These are phyloP conservation scores for Diglossa brunneiventris DNA, from an alignment of 2,113 vertebrate genomes.

Conservation along the genomic window DNA sequence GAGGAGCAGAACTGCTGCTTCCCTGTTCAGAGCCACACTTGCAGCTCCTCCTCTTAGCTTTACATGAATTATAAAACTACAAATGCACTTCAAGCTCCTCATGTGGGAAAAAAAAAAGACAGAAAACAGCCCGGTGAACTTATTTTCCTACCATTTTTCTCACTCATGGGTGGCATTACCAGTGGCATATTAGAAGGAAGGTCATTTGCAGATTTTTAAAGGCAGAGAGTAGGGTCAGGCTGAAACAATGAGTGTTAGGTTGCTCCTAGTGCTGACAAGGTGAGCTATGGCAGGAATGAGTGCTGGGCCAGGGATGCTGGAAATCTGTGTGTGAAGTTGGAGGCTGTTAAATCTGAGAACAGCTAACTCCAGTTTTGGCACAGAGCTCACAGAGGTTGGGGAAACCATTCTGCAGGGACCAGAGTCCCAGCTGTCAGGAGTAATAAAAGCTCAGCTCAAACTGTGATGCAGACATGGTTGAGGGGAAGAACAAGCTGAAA, in stretches of 20 bases:
- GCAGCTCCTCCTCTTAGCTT: background rate
- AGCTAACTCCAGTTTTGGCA: background rate
- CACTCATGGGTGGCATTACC: background rate
- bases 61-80: background rate
- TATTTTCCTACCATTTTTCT: background rate
- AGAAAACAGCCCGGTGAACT: background rate
- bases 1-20: background rate
- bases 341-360: slow-evolving; percentile 7
- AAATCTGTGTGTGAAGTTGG: background rate
- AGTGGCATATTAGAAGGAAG: background rate
- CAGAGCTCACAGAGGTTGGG: background rate
- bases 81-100: background rate
- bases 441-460: slow-evolving; percentile 12
- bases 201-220: background rate
- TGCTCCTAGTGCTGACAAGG: background rate
- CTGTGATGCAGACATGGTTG: background rate
- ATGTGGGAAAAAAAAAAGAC: background rate
- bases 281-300: background rate
- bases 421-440: background rate
- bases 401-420: slow-evolving; percentile 20
- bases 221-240: background rate
- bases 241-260: background rate
- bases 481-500: background rate
- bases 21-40: background rate
- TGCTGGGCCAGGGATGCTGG: background rate